A percentile compares a stretch with the other conserved stretches of the same genome.
Conservation (phyloP, 2,888 invertebrate species). For the Eupithecia centaureata region DNA sequence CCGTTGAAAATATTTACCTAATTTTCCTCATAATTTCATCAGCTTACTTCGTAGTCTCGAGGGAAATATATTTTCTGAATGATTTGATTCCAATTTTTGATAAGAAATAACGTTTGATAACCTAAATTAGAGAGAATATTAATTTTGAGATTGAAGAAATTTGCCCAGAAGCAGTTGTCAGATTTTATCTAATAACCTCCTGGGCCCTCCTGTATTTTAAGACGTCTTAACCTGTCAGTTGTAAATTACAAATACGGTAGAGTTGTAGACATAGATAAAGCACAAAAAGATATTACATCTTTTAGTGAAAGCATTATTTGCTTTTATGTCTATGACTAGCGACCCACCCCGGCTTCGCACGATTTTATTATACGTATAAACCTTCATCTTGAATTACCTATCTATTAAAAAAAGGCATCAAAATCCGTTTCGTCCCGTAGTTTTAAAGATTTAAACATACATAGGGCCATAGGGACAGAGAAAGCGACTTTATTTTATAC, state of each 20-base stretch:
- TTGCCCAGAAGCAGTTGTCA: background rate
- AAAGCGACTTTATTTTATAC: too few relatives aligned
- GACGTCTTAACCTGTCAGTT: background rate
- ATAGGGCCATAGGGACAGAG: too few relatives aligned
- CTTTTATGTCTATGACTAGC: too few relatives aligned
- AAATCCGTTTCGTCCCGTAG: too few relatives aligned
- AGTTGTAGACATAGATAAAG: background rate
- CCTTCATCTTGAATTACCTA: too few relatives aligned
- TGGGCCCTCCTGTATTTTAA: background rate
- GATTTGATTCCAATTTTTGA: conserved; percentile 24
- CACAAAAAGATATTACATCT: too few relatives aligned
- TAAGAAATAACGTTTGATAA: conserved; percentile 4
- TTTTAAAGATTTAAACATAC: too few relatives aligned
- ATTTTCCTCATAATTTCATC: conserved; percentile 56
- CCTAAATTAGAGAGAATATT: conserved; percentile 1
- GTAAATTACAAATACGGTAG: background rate
- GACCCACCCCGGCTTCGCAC: too few relatives aligned
- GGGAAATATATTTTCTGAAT: conserved; percentile 32
- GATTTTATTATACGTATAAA: too few relatives aligned
- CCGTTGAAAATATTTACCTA: conserved; percentile 57
- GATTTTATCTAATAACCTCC: background rate
- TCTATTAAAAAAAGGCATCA: too few relatives aligned
- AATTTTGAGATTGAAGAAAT: conserved; percentile 3
- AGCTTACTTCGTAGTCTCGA: conserved; percentile 44
- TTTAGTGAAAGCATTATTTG: too few relatives aligned